These are phyloP conservation scores for Patella vulgata DNA, from an alignment of 1,140 invertebrate species.

Conservation along the genomic window DNA sequence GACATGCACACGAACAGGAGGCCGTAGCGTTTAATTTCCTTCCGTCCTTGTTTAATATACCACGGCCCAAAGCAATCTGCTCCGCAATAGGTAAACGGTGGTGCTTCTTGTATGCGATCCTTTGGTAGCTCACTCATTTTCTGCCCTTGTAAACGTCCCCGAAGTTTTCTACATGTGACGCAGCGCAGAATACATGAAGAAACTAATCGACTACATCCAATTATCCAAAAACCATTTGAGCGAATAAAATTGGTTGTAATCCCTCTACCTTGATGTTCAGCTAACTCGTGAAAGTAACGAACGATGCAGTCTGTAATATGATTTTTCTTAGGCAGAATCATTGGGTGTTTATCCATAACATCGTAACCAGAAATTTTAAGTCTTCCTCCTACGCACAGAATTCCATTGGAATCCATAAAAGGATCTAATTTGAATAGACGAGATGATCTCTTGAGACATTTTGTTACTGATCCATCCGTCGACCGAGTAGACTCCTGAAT, in stretches of 20 bases:
- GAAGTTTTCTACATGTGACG: conserved; percentile 24
- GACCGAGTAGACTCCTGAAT: too few species aligned
- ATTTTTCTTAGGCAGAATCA: too few species aligned
- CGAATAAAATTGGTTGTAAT: conserved; percentile 27
- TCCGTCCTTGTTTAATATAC: conserved; percentile 35
- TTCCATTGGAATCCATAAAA: conserved; percentile 13
- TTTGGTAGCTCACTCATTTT: conserved; percentile 34
- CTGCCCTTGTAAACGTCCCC: conserved; percentile 13
- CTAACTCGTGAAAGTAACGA: conserved; percentile 18
- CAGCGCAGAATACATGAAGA: conserved; percentile 16
- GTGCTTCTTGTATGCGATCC: conserved; percentile 19
- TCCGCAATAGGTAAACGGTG: conserved; percentile 30
- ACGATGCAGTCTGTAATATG: conserved; percentile 21
- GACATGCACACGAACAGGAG: conserved; percentile 37
- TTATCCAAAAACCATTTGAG: conserved; percentile 23
- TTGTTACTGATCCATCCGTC: too few species aligned
- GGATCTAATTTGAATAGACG: conserved; percentile 19
- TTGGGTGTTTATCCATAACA: conserved; percentile 4
- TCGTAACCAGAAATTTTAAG: conserved; percentile 11
- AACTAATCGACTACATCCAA: conserved; percentile 18
- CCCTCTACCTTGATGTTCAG: conserved; percentile 31
- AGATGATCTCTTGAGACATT: too few species aligned
- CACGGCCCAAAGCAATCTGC: conserved; percentile 42
- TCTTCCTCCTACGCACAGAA: conserved; percentile 25
- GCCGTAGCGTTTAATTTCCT: conserved; percentile 37